Conservation (phyloP, 2,888 invertebrate genomes). For the Stenoptilia bipunctidactyla region DNA sequence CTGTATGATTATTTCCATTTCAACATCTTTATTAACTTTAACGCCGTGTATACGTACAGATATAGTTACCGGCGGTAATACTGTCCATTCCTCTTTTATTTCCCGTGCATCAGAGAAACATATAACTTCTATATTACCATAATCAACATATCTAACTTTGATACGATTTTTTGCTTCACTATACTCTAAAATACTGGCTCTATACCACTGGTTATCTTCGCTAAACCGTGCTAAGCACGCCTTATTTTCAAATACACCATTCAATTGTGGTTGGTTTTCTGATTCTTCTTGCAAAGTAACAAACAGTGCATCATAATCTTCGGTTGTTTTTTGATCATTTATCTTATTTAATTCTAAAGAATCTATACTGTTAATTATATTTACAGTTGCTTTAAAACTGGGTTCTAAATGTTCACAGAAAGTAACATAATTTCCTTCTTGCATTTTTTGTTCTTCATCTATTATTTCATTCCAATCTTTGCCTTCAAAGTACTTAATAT, state of each 20-base stretch:
- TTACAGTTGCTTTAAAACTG: conserved; percentile 39
- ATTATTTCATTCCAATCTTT: conserved; percentile 42
- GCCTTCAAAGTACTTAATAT: conserved; percentile 23
- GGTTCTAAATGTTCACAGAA: conserved; percentile 25
- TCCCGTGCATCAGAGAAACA: conserved; percentile 50
- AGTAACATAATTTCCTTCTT: conserved; percentile 23
- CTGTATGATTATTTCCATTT: conserved; percentile 32
- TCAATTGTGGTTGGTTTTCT: conserved; percentile 43
- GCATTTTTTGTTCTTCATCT: conserved; percentile 13
- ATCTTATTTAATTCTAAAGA: conserved; percentile 41
- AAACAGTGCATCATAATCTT: conserved; percentile 57
- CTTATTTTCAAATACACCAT: conserved; percentile 52
- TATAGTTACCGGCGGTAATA: conserved; percentile 63
- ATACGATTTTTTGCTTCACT: conserved; percentile 49
- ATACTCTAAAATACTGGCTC: conserved; percentile 73
- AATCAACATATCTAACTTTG: conserved; percentile 81
- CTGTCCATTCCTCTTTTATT: conserved; percentile 57
- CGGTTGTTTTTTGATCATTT: conserved; percentile 40
- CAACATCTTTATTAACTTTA: conserved; percentile 33
- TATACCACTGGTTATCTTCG: conserved; percentile 78
- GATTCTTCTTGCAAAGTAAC: conserved; percentile 59
- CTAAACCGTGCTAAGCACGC: conserved; percentile 75
- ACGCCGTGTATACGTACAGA: conserved; percentile 55
- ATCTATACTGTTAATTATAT: conserved; percentile 35
- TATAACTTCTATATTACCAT: conserved; percentile 75